Evolutionary conservation across 2,113 vertebrate species (phyloP), one percentile per base, ranked within the genome.

Genomic region (Haemorhous mexicanus): DNA sequence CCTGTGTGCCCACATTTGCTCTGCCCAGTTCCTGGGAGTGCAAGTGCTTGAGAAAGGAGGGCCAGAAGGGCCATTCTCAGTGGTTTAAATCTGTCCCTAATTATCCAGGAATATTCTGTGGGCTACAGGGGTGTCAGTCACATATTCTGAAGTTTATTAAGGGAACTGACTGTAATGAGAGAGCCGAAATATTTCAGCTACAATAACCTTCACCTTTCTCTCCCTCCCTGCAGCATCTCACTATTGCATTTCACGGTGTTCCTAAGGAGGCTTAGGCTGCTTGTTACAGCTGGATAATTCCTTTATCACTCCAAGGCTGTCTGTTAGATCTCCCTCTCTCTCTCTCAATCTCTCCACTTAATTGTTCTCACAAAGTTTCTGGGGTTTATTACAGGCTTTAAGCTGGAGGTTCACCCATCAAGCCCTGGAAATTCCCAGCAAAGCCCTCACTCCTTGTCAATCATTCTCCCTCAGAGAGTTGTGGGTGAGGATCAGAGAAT

Each of bases 321-420:
- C 94, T 92, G 27, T 66, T 81, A 58, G 37, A 83, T 88, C 58
- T 44, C 81, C 13, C 59, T 55, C 26, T 66, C 74, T 66, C 74
- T 84, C 81, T 84, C 94, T 94, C 87, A 82, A 64, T 87, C 76
- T 88, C 82, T 59, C 76, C 41, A 58, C 66, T 61, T 93, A 94
- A 87, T 94, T 55, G 50, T 88, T 88, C 32, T 87, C 23, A 73
- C 43, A 19, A 7, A 30, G 27, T 76, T 67, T 46, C 33, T 67
- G 56, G 44, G 24, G 59, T 89, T 83, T 62, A 80, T 88, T 74
- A 35, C 52, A 43, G 33, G 16, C 37, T 90, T 87, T 90, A 52
- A 93, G 83, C 75, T 41, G 24, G 17, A 78, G 50, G 49, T 81
- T 94, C 63, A 64, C 47, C 75, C 50, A 49, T 52, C 77, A 91